phyloP scores from a whole-genome alignment of 2,797 vertebrate genomes.

The Nasua narica region DNA sequence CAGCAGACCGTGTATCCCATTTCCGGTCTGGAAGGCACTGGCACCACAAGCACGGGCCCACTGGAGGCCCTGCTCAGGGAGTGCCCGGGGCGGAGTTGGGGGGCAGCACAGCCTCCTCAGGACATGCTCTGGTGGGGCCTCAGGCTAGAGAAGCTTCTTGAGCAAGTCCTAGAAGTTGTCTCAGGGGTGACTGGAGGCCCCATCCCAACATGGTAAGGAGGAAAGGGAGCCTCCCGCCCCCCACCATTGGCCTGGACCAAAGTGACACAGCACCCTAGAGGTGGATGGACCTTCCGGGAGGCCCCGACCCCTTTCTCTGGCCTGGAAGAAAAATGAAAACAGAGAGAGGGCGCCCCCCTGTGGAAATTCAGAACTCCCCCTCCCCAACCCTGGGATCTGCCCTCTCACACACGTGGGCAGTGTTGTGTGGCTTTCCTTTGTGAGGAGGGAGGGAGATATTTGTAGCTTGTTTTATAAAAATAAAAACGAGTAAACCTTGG shows the following conservation, averaged over 20 bases:
- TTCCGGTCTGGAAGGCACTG: not conserved
- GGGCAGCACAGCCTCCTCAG: not conserved
- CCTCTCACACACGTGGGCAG: not conserved
- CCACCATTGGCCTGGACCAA: not conserved
- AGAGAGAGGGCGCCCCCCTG: not conserved
- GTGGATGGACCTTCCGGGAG: not conserved
- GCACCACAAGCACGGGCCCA: rapidly evolving
- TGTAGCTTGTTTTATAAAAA: constrained; percentile 75
- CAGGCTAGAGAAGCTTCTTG: not conserved
- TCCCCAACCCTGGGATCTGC: not conserved
- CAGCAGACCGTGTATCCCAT: not conserved
- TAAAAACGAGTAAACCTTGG: constrained; percentile 60
- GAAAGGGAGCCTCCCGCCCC: not conserved
- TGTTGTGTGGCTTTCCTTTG: constrained; percentile 45
- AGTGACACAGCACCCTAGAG: not conserved
- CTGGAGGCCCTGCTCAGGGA: not conserved
- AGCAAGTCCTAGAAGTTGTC: not conserved
- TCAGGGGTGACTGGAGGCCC: not conserved
- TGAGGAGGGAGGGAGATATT: constrained; percentile 15
- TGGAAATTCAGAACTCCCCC: not conserved
- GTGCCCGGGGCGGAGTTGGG: not conserved
- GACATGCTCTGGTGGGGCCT: not conserved
- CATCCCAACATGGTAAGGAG: not conserved
- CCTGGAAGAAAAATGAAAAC: not conserved
- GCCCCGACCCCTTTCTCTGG: not conserved